Evolutionary conservation across 2,113 vertebrate genomes (phyloP).

Genomic region (Misgurnus anguillicaudatus): DNA sequence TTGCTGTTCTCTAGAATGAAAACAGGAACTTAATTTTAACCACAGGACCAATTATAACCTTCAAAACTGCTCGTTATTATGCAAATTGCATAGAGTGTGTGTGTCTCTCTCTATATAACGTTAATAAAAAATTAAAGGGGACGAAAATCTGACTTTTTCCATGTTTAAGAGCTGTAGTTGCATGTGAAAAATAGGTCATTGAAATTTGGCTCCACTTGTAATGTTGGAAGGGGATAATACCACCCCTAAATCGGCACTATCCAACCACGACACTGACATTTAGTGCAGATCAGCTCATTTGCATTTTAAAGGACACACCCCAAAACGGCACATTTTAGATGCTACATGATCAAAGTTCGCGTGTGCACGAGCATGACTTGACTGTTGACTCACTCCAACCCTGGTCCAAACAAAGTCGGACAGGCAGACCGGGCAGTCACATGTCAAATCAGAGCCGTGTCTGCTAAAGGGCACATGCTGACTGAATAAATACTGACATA

Average conservation of each 20-base stretch:
- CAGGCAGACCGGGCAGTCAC: slow-evolving; percentile 12
- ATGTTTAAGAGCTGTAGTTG: too few relatives aligned
- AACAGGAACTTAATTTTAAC: slow-evolving; percentile 36
- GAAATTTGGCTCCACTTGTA: too few relatives aligned
- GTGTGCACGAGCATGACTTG: slow-evolving; percentile 34
- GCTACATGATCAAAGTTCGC: neutral
- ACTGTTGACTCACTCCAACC: slow-evolving; percentile 45
- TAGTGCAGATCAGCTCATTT: too few relatives aligned
- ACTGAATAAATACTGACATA: slow-evolving; percentile 62
- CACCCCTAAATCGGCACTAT: too few relatives aligned
- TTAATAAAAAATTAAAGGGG: too few relatives aligned
- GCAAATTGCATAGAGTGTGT: slow-evolving; percentile 26
- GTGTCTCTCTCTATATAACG: neutral
- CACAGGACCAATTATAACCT: neutral
- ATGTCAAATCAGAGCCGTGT: slow-evolving; percentile 21
- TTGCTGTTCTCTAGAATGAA: slow-evolving; percentile 35
- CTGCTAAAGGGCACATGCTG: slow-evolving; percentile 47
- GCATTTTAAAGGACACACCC: too few relatives aligned
- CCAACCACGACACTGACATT: too few relatives aligned
- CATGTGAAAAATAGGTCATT: too few relatives aligned
- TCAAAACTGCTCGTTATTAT: slow-evolving; percentile 3
- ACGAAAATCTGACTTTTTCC: too few relatives aligned
- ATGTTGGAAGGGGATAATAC: too few relatives aligned
- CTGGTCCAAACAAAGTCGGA: slow-evolving; percentile 31
- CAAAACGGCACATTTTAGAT: too few relatives aligned